These are phyloP conservation scores for Heliocidaris tuberculata DNA, from an alignment of 35 echinoderm and acorn worm species.

Conservation along the genomic window DNA sequence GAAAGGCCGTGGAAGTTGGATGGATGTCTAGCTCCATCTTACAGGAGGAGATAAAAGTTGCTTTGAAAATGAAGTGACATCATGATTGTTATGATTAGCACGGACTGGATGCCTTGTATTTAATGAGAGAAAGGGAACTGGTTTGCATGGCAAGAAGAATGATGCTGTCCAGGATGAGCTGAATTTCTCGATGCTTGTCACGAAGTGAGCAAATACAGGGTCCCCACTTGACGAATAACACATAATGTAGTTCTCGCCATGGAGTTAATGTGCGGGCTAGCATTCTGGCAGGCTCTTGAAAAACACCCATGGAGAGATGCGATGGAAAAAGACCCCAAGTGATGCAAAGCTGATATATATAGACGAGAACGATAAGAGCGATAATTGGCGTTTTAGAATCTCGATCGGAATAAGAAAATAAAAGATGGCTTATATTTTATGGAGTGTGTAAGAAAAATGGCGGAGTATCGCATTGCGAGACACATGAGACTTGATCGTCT, in stretches of 20 bases:
- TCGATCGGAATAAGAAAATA: not conserved
- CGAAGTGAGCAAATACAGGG: not conserved
- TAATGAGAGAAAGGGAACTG: not conserved
- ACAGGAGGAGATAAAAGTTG: not conserved
- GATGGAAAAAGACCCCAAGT: not conserved
- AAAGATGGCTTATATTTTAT: slow-evolving; percentile 6
- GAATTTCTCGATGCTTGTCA: not conserved
- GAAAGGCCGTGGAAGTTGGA: too few relatives aligned
- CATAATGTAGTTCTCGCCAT: not conserved
- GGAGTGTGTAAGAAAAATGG: not conserved
- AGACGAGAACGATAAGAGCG: not conserved
- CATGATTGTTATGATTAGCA: not conserved
- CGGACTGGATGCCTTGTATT: not conserved
- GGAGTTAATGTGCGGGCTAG: not conserved
- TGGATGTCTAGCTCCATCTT: too few relatives aligned
- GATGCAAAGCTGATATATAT: not conserved
- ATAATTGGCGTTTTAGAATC: not conserved
- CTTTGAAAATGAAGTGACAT: not conserved
- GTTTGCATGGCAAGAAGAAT: not conserved
- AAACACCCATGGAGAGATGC: not conserved
- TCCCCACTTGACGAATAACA: slow-evolving; percentile 7
- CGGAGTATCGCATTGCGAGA: not conserved
- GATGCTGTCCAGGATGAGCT: not conserved
- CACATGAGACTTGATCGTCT: not conserved
- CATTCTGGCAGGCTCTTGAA: not conserved